phyloP scores from a whole-genome alignment of 2,888 invertebrate species.

The Dorcus hopei region DNA sequence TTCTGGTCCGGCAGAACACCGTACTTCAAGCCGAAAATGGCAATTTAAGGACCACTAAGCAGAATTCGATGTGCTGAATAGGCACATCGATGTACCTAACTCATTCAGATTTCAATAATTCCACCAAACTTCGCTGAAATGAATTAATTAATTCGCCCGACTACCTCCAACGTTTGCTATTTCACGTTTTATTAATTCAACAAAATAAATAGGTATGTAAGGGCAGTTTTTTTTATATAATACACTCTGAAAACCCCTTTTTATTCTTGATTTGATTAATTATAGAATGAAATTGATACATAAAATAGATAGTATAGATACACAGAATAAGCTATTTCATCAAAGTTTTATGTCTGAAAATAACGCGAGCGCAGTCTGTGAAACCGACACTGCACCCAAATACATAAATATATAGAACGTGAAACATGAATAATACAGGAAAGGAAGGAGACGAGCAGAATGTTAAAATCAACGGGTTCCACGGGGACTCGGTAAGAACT shows the following conservation, averaged over 20 bases:
- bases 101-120: too few species aligned
- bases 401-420: slow-evolving; percentile 42
- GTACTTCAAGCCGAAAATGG: slow-evolving; percentile 35
- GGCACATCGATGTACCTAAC: slow-evolving; percentile 25
- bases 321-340: slow-evolving; percentile 32
- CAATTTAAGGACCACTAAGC: slow-evolving; percentile 36
- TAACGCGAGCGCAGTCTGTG: slow-evolving; percentile 28
- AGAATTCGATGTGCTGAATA: slow-evolving; percentile 36
- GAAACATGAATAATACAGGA: slow-evolving; percentile 42
- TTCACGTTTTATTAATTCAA: too few species aligned
- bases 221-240: too few species aligned
- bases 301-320: slow-evolving; percentile 22
- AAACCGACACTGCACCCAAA: slow-evolving; percentile 36
- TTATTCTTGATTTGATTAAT: too few species aligned
- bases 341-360: slow-evolving; percentile 30
- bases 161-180: too few species aligned
- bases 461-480: slow-evolving; percentile 42
- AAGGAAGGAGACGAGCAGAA: slow-evolving; percentile 40
- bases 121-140: too few species aligned
- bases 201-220: too few species aligned
- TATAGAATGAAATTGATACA: neutral
- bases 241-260: too few species aligned
- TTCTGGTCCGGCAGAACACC: slow-evolving; percentile 26
- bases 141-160: too few species aligned
- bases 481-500: slow-evolving; percentile 36